Conservation (phyloP, 2,797 vertebrate genomes). For the Scyliorhinus canicula region DNA sequence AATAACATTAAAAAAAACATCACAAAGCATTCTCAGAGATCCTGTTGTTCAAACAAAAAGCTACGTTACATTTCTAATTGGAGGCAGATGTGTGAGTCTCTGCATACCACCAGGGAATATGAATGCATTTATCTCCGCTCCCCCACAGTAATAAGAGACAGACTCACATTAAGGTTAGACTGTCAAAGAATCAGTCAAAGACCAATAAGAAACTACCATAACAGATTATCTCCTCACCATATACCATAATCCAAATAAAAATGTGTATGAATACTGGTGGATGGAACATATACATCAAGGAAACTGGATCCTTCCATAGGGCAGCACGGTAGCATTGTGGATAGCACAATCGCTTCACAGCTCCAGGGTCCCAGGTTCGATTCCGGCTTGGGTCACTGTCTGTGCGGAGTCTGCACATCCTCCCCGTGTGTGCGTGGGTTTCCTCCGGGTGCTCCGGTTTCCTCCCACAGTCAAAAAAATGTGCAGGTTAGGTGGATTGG, state of each 20-base stretch:
- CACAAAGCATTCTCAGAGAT: neutral
- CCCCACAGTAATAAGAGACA: neutral
- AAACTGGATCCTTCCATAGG: constrained; percentile 3
- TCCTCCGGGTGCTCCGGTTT: too few species aligned
- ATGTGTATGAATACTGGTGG: neutral
- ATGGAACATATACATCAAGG: neutral
- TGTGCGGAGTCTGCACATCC: too few species aligned
- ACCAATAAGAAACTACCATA: neutral
- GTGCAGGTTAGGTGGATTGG: too few species aligned
- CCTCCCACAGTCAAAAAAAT: too few species aligned
- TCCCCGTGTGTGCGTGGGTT: too few species aligned
- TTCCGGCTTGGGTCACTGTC: too few species aligned
- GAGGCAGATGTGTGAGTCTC: neutral
- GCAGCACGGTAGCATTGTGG: too few species aligned
- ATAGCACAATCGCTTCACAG: too few species aligned
- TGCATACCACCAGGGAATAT: neutral
- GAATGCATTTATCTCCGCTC: neutral
- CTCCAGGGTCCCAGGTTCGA: too few species aligned
- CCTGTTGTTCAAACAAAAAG: neutral
- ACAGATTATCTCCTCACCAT: neutral
- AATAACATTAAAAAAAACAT: too few species aligned
- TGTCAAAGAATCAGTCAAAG: neutral
- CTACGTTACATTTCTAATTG: neutral
- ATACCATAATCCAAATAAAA: neutral
- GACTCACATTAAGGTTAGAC: neutral